phyloP scores from a whole-genome alignment of 2,888 invertebrate species.

The Campoplex capitator region DNA sequence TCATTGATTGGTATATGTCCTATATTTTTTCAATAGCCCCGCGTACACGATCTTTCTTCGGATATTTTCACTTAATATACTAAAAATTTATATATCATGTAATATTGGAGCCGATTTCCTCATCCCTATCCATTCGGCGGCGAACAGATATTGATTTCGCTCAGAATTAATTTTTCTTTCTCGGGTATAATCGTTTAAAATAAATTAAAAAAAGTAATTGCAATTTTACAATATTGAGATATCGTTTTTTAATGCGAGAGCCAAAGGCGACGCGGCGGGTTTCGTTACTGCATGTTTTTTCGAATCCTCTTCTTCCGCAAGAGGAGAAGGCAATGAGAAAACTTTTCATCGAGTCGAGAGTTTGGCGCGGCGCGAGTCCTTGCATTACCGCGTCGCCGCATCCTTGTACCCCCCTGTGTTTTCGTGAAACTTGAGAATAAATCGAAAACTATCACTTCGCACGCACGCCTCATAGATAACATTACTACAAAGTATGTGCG shows the following conservation, averaged over 20 bases:
- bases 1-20: too few species aligned
- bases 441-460: conserved; percentile 81
- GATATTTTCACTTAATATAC: too few species aligned
- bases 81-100: too few species aligned
- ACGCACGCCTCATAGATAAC: conserved; percentile 82
- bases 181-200: too few species aligned
- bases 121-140: too few species aligned
- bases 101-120: too few species aligned
- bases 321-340: conserved; percentile 61
- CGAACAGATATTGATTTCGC: too few species aligned
- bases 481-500: conserved; percentile 70
- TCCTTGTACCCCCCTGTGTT: conserved; percentile 15
- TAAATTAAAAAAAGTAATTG: not conserved
- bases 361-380: not conserved
- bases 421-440: conserved; percentile 73
- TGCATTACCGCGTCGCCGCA: not conserved
- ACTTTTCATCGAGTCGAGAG: conserved; percentile 47
- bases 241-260: not conserved
- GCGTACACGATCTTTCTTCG: too few species aligned
- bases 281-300: not conserved
- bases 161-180: too few species aligned
- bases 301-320: conserved; percentile 23
- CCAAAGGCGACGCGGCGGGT: not conserved
- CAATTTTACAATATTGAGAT: not conserved
- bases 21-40: too few species aligned